Conservation (phyloP, 2,797 vertebrate genomes). For the Aldrovandia affinis region DNA sequence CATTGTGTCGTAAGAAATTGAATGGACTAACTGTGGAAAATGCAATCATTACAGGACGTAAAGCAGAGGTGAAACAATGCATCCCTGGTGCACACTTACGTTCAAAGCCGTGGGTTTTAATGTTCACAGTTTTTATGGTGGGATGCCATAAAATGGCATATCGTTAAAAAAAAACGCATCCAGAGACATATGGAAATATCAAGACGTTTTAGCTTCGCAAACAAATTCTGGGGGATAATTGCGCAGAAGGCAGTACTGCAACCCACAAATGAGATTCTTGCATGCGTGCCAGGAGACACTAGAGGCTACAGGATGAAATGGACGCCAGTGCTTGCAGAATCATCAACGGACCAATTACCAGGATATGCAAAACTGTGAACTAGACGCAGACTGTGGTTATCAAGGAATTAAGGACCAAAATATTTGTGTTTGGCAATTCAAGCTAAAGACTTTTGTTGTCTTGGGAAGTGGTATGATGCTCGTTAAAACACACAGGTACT, state of each 20-base stretch:
- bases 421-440: neutral
- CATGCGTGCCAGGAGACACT: neutral
- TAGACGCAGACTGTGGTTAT: neutral
- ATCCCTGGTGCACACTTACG: neutral
- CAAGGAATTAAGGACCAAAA: neutral
- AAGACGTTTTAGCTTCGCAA: neutral
- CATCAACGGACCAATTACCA: neutral
- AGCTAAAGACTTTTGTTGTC: neutral
- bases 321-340: neutral
- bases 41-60: neutral
- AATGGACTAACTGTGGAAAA: neutral
- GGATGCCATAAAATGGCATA: neutral
- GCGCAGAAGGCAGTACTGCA: neutral
- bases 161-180: neutral
- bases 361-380: neutral
- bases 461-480: neutral
- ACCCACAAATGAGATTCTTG: neutral
- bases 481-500: neutral
- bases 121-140: neutral
- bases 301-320: neutral
- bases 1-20: neutral
- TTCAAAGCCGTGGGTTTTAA: neutral
- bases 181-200: neutral
- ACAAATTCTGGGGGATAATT: neutral
- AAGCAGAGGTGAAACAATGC: neutral